Base-by-base conservation (phyloP, 2,113 vertebrate genomes). In the Periophthalmus modestus region DNA sequence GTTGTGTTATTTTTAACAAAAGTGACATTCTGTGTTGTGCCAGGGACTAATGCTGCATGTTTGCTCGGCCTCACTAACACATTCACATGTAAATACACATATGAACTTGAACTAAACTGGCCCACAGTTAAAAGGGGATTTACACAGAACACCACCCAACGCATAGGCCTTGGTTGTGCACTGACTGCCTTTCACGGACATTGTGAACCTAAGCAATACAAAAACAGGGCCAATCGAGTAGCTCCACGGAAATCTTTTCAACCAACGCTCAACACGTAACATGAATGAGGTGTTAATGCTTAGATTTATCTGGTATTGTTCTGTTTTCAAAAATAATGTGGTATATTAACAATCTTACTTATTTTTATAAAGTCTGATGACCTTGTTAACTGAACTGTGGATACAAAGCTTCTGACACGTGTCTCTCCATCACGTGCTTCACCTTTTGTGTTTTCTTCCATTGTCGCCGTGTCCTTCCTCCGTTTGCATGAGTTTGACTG, bases 401-500 rank as follows among this genome's bases (percentile, higher is more conserved):
- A 77, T 83, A 78, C 70, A 33, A 24, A 24, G 69, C 59, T 76
- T 48, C 28, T 55, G 52, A 72, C 79, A 69, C 66, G 43, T 21
- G 21, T 86, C 74, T 67, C 9, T 82, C 68, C 55, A 36, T 39
- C 34, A 14, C 23, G 0, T 23, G 65, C 68, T 21, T 59, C 9
- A 10, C 14, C 28, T 11, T 23, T 52, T 43, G 7, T 65, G 43
- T 63, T 66, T n/a, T 68, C 4, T 48, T 63, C 58, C 55, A 61
- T 78, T 33, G 50, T 85, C 72, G 77, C 23, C 62, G 68, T 61
- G 50, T 82, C 73, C 23, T 72, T 50, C 24, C 39, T 72, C 78
- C 73, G 78, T 91, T 90, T 92, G 93, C 93, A 93, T 91, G 91
- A 89, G 88, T 90, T 88, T 80, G 77, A 92, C 85, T 80, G 77